Conservation (phyloP, 2,797 vertebrate genomes). For the Diglossa cyanea region DNA sequence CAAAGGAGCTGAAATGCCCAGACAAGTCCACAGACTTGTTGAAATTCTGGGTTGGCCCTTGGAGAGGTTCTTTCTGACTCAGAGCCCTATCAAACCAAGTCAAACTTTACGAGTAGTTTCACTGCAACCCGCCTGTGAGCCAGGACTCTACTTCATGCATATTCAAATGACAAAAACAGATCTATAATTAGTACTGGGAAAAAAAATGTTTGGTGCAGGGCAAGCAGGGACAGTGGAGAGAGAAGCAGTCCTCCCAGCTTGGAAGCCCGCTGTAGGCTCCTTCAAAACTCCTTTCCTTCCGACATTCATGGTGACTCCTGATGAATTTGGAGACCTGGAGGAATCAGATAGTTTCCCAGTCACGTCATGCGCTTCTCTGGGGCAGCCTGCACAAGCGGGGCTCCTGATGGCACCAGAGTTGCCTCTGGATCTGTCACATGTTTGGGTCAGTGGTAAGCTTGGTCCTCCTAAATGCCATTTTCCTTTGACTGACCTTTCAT, state of each 20-base stretch:
- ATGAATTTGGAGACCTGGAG: constrained; percentile 66
- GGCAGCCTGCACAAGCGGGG: background rate
- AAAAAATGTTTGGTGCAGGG: constrained; percentile 20
- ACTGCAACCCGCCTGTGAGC: background rate
- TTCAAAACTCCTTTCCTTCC: constrained; percentile 68
- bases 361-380: constrained; percentile 34
- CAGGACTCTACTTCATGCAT: background rate
- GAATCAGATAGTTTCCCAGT: constrained; percentile 67
- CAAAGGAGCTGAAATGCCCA: background rate
- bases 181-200: constrained; percentile 46
- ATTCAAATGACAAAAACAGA: constrained; percentile 27
- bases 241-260: background rate
- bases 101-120: background rate
- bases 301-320: constrained; percentile 62
- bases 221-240: constrained; percentile 33
- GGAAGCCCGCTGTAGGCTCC: constrained; percentile 17
- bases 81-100: background rate
- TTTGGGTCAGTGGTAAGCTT: constrained; percentile 37
- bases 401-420: constrained; percentile 32
- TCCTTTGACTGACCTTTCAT: constrained; percentile 70
- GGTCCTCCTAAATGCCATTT: constrained; percentile 63
- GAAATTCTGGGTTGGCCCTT: background rate
- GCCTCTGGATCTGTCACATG: constrained; percentile 50
- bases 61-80: background rate
- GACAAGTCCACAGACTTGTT: background rate